Evolutionary conservation across 2,888 invertebrate species (phyloP).

Genomic region (Imbricaverruca yamaguchii): DNA sequence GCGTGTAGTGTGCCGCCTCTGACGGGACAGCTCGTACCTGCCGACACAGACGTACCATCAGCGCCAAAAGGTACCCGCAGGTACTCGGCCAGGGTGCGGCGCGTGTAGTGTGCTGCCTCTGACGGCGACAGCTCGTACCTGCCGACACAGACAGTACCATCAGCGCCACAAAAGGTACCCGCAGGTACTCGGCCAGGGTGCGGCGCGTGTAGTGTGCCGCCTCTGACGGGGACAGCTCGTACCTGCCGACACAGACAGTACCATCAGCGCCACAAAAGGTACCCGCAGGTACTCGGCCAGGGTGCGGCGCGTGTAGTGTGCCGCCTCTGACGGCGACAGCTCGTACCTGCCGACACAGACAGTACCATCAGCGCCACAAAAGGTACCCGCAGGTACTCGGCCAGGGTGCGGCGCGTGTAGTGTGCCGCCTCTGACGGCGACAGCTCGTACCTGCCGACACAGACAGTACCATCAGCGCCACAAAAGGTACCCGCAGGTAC

Average conservation of each 20-base stretch:
- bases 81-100: conserved; percentile 81
- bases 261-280: no score
- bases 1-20: conserved; percentile 87
- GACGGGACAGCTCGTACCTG: conserved; percentile 82
- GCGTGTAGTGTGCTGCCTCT: conserved; percentile 87
- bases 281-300: conserved; percentile 88
- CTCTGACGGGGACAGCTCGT: conserved; percentile 85
- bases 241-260: conserved; percentile 41
- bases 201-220: conserved; percentile 89
- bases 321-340: conserved; percentile 82
- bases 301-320: conserved; percentile 80
- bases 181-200: conserved; percentile 41
- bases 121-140: conserved; percentile 85
- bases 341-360: conserved; percentile 71
- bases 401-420: conserved; percentile 70
- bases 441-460: conserved; percentile 70
- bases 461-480: no score
- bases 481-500: no score
- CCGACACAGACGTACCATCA: no score
- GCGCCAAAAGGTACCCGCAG: conserved; percentile 60
- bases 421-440: conserved; percentile 85
- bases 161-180: not conserved
- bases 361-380: no score
- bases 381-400: no score
- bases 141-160: not conserved